Evolutionary conservation across 2,888 invertebrate species (phyloP).

Genomic region (Apamea sordens): DNA sequence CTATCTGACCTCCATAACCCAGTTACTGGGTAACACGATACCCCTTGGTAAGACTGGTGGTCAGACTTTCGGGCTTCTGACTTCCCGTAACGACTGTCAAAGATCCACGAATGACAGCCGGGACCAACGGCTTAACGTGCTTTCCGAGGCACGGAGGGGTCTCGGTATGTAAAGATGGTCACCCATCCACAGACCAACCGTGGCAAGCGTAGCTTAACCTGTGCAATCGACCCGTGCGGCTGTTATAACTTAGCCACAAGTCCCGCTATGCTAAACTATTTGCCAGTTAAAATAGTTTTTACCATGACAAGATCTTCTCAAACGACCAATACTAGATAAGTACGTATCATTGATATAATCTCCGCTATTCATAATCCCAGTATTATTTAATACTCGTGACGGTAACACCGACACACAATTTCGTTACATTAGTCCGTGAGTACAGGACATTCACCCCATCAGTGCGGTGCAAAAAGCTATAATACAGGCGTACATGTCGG

Average conservation of each 20-base stretch:
- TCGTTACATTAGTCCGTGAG: constrained; percentile 66
- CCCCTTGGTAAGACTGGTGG: neutral
- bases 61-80: neutral
- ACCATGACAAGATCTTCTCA: neutral
- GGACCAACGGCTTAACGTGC: neutral
- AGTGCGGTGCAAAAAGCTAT: constrained; percentile 70
- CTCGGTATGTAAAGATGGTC: neutral
- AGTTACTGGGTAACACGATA: too few species aligned
- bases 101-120: neutral
- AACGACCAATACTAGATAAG: constrained; percentile 3
- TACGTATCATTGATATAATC: constrained; percentile 35
- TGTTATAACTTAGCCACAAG: neutral
- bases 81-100: neutral
- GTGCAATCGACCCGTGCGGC: neutral
- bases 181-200: neutral
- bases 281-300: neutral
- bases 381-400: constrained; percentile 56
- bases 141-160: neutral
- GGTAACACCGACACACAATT: constrained; percentile 57
- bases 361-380: constrained; percentile 35
- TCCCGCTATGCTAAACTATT: neutral
- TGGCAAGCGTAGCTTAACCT: neutral
- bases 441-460: constrained; percentile 72
- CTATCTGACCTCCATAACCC: too few species aligned
- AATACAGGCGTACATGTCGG: constrained; percentile 62